Base-by-base conservation (phyloP, 1,140 invertebrate species). In the Mycetomoellerius zeteki region DNA sequence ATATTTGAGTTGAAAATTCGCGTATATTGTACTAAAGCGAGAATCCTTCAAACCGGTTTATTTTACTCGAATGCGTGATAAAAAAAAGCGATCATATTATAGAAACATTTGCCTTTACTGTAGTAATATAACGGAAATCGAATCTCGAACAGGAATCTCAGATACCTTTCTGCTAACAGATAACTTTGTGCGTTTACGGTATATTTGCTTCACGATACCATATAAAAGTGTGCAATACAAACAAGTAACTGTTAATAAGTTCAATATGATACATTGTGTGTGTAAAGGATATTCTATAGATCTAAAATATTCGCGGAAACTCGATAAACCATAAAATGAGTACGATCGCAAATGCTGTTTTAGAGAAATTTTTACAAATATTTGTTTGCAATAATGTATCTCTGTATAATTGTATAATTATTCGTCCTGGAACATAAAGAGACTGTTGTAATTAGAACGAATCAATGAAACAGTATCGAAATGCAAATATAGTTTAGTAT, bases 191-290 rank as follows among this genome's bases (percentile, higher is more conserved):
- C 14, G 12, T 60, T 16, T 82, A 82, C 33, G 10, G 52, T 58
- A 58, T 37, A 71, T 71, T 82, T 50, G 16, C 64, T 81, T 72
- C n/a, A 72, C n/a, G 3, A 64, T 24, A 82, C 37, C 33, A 21
- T 60, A n/a, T 82, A 69, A 84, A 84, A 84, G 19, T 62, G 62
- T 80, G 77, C 77, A 60, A 84, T 71, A 75, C 19, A 81, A 67
- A 52, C 60, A 37, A 64, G 3, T 80, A 78, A 65, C 7, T 5
- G 12, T 81, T 30, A n/a, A 58, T 82, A 56, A 62, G 27, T 84
- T 37, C 21, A 60, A 30, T 33, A 60, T 84, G 21, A 50, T 27
- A 60, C 56, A 50, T 60, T 19, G 14, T 50, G 47, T 43, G 37
- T 50, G 3, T 47, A 72, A 72, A 43, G 43, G 33, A 84, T 75